These are phyloP conservation scores for Oncorhynchus nerka DNA, from an alignment of 2,113 vertebrate species.

Conservation along the genomic window DNA sequence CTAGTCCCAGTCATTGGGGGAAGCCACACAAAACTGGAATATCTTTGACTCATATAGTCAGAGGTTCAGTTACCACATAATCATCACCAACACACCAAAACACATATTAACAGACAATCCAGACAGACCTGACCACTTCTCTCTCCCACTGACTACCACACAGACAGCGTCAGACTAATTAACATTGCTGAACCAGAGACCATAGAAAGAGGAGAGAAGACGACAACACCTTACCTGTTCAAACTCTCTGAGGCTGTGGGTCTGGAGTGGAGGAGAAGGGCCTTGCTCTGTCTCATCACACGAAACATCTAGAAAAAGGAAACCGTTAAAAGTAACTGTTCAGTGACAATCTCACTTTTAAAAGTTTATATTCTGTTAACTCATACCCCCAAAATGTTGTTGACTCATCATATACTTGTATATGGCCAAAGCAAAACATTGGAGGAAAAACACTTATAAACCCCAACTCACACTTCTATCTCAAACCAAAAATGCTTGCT, in stretches of 20 bases:
- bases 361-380: not conserved
- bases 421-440: too few relatives aligned
- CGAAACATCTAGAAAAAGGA: conserved; percentile 69
- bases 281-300: conserved; percentile 64
- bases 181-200: too few relatives aligned
- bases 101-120: conserved; percentile 10
- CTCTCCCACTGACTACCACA: not conserved
- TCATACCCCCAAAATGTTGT: not conserved
- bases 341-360: not conserved
- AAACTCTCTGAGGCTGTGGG: conserved; percentile 85
- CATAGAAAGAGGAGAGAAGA: not conserved
- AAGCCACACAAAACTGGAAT: not conserved
- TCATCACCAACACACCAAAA: conserved; percentile 35
- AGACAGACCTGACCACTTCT: conserved; percentile 22
- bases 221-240: conserved; percentile 79
- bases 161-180: not conserved
- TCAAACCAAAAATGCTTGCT: too few relatives aligned
- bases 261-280: conserved; percentile 72
- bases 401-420: not conserved
- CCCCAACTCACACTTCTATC: too few relatives aligned
- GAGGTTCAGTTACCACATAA: conserved; percentile 30
- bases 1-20: not conserved
- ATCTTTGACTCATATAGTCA: conserved; percentile 7
- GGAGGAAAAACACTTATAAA: too few relatives aligned
- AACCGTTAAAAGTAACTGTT: not conserved